Base-by-base conservation (phyloP, 2,113 vertebrate species). In the Embiotoca jacksoni region DNA sequence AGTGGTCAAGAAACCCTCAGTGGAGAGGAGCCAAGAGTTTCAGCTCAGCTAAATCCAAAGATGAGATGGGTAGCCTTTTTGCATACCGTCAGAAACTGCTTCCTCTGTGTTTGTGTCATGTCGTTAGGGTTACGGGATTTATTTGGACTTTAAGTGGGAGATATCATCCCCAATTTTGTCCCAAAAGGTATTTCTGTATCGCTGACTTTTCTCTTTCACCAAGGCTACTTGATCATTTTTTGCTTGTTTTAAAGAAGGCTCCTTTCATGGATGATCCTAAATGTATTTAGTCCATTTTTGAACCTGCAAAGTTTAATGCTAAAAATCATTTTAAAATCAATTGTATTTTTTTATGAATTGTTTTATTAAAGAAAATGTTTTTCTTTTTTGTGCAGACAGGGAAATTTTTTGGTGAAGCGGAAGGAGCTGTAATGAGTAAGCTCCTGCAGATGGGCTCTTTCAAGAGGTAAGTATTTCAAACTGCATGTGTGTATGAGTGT, bases 381-480 rank as follows among this genome's bases (percentile, higher is more conserved):
- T 57, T 72, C 7, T 66, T 3, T 77, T 14, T 61, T 23, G 23
- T 23, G 23, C 92, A 99, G 98, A 99, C 98, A 31, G 98, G 97
- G 72, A 96, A 95, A 74, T 99, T 99, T 86, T 99, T 99, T 86
- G 98, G 98, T 49, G 97, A 99, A 85, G 94, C 96, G 49, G 98
- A 99, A 87, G 97, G 98, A 57, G 97, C 98, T 6, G 98, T 99
- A 86, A 99, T 99, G 98, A 97, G 94, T 94, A 99, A 98, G 89
- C 94, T 99, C 63, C 88, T 99, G 86, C 92, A 95, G 89, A 99
- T 99, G 98, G 97, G 97, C 75, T 99, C 98, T 59, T 99, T 99
- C 91, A 99, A 98, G 93, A 97, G 98, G 98, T 99, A 95, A 95
- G 94, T 79, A 64, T 84, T 62, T 63, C 53, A 78, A 65, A 57